phyloP scores from a whole-genome alignment of 1,140 invertebrate species.

The Diuraphis noxia region DNA sequence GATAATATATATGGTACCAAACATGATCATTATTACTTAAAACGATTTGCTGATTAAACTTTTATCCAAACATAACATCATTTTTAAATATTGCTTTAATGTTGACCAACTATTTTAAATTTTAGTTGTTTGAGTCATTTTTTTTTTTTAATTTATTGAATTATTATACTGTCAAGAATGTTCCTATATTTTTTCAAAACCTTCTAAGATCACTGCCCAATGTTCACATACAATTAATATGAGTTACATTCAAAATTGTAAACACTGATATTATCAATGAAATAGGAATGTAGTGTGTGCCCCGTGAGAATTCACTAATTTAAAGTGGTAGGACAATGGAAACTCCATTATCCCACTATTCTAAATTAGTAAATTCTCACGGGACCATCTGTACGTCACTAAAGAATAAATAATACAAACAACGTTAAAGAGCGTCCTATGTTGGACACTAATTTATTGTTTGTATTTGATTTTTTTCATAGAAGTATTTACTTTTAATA shows the following conservation, averaged over 20 bases:
- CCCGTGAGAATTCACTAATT: slow-evolving; percentile 9
- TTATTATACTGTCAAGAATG: not conserved
- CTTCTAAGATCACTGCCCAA: not conserved
- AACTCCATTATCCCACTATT: slow-evolving; percentile 18
- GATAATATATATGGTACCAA: not conserved
- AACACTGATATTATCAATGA: slow-evolving; percentile 32
- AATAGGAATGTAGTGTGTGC: slow-evolving; percentile 8
- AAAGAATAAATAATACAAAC: slow-evolving; percentile 30
- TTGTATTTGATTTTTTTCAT: not conserved
- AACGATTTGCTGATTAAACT: not conserved
- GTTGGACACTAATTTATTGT: slow-evolving; percentile 16
- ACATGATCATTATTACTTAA: not conserved
- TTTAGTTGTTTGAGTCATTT: not conserved
- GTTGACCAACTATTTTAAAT: not conserved
- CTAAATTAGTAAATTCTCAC: slow-evolving; percentile 43
- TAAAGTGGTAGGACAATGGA: slow-evolving; percentile 31
- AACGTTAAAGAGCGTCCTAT: not conserved
- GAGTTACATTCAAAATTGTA: not conserved
- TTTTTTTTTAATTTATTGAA: not conserved
- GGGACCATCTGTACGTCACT: slow-evolving; percentile 23
- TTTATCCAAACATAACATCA: not conserved
- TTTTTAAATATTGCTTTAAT: not conserved
- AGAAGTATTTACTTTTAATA: not conserved
- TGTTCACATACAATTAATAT: not conserved
- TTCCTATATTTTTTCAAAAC: not conserved